Base-by-base conservation (phyloP, 2,797 vertebrate species). In the Pseudomugil gertrudae region DNA sequence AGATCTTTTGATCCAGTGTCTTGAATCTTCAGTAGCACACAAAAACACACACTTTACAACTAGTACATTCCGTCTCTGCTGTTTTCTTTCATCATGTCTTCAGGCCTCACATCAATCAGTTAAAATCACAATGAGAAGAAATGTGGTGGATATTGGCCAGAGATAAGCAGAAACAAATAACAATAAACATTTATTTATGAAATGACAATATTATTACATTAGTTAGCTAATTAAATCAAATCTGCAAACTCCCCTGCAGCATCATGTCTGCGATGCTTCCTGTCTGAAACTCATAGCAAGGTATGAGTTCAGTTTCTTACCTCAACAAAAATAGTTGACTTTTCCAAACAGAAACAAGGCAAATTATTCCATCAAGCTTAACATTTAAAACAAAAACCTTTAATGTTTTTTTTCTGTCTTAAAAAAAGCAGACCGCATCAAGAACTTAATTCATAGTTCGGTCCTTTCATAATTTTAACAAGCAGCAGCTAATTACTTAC, bases 1-100 rank as follows among this genome's bases (percentile, higher is more conserved):
- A 75, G 75, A 80, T 73, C 57, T 75, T 79, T 73, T 85, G 88
- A 87, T 87, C 79, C 81, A 83, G 64, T 84, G 82, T 74, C 71
- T 78, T n/a, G 66, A 55, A 66, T 74, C 66, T 71, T 71, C 48
- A 63, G 11, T 23, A 55, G 45, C 45, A 62, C 56, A 33, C 32
- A 62, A 53, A 55, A 45, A 65, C 40, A 59, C 59, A 56, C 50
- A 56, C 24, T 23, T 57, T 61, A 58, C 79, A 80, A 87, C 84
- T 84, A 85, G 83, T 83, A 86, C 36, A 64, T 57, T 55, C 78
- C 60, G 55, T 65, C 60, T 59, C 29, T 76, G 76, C 67, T 50
- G 52, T n/a, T 63, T 69, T 57, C 52, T 80, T 78, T 76, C 58
- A 64, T 65, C 58, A 7, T 33, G 66, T 62, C 78, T 74, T 14